Evolutionary conservation across 2,113 vertebrate genomes (phyloP).

Genomic region (Vidua macroura): DNA sequence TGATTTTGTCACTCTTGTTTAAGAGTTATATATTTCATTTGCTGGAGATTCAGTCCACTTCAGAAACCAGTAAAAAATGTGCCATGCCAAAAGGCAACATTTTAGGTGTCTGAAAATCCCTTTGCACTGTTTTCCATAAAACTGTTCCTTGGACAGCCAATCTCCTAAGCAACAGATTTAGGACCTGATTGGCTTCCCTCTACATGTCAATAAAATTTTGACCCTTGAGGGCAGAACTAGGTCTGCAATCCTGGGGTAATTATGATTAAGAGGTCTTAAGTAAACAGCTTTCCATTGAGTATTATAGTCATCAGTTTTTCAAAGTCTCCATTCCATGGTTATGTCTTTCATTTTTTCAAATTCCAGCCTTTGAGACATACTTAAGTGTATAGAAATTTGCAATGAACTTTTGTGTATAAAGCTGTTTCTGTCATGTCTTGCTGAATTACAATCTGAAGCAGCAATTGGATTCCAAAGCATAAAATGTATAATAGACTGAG

Average conservation of each 20-base stretch:
- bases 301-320: background rate
- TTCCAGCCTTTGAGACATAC: background rate
- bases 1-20: background rate
- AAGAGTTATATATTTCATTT: background rate
- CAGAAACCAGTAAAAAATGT: background rate
- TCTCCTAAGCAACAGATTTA: background rate
- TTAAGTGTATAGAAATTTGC: background rate
- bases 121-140: background rate
- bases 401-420: background rate
- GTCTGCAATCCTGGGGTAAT: background rate
- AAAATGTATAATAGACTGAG: background rate
- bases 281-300: background rate
- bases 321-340: background rate
- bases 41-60: background rate
- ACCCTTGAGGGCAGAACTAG: background rate
- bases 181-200: background rate
- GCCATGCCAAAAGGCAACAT: background rate
- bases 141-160: background rate
- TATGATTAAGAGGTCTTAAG: background rate
- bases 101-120: background rate
- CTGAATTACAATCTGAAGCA: background rate
- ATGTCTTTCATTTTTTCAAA: background rate
- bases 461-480: background rate
- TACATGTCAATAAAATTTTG: background rate
- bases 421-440: background rate